Conservation (phyloP, 2,888 invertebrate species). For the Ophion ellenae region DNA sequence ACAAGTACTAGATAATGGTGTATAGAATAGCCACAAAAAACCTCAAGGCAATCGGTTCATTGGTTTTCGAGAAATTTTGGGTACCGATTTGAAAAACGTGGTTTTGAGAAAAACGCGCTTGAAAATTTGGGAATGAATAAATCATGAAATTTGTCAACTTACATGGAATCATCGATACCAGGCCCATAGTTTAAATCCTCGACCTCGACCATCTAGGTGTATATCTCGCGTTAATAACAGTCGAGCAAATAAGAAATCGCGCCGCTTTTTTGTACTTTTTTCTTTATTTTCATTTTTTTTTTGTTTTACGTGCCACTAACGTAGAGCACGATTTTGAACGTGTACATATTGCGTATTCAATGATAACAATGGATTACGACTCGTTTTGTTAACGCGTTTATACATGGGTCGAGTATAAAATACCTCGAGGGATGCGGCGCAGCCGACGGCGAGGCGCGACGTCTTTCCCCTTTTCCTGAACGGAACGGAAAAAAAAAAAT, state of each 20-base stretch:
- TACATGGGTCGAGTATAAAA: constrained; percentile 18
- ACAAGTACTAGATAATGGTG: too few species aligned
- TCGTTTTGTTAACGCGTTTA: constrained; percentile 50
- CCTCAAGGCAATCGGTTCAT: too few species aligned
- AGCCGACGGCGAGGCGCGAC: neutral
- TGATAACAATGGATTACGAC: constrained; percentile 71
- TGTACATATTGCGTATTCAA: constrained; percentile 70
- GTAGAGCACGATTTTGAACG: constrained; percentile 72
- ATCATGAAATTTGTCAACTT: too few species aligned
- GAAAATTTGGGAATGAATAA: too few species aligned
- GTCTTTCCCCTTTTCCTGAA: constrained; percentile 22
- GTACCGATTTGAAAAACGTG: too few species aligned
- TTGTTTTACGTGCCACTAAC: constrained; percentile 73
- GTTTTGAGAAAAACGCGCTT: too few species aligned
- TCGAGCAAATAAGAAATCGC: neutral
- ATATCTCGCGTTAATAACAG: neutral
- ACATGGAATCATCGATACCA: too few species aligned
- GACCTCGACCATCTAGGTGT: neutral
- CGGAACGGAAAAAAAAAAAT: constrained; percentile 21
- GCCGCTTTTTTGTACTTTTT: constrained; percentile 67
- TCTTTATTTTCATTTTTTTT: constrained; percentile 73
- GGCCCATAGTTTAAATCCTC: too few species aligned
- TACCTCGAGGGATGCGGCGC: constrained; percentile 33
- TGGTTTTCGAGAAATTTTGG: too few species aligned
- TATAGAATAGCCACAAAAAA: too few species aligned